A percentile compares a stretch with the other conserved stretches of the same genome.
Conservation (phyloP, 2,113 vertebrate species). For the Poicephalus gulielmi region DNA sequence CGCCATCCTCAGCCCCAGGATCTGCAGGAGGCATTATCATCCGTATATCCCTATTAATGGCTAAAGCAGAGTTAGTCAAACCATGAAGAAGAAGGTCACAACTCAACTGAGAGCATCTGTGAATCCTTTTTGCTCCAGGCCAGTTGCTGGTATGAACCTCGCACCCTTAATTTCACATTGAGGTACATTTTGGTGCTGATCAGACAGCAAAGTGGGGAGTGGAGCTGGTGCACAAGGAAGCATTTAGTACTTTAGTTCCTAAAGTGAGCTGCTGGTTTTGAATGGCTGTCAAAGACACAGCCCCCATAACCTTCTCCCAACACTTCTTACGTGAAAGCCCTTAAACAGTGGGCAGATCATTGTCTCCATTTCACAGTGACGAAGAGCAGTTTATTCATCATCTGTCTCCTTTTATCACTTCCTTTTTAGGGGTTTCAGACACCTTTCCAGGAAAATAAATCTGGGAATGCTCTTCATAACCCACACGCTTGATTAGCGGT, state of each 20-base stretch:
- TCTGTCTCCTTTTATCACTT: not conserved
- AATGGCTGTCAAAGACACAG: not conserved
- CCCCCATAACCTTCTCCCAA: not conserved
- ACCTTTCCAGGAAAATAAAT: not conserved
- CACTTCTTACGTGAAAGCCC: not conserved
- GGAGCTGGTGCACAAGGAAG: not conserved
- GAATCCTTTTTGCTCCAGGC: not conserved
- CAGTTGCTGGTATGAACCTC: accelerated
- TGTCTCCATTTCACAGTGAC: not conserved
- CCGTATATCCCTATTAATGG: not conserved
- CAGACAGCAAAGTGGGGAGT: not conserved
- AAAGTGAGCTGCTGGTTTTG: not conserved
- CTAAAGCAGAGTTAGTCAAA: not conserved
- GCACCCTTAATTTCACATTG: not conserved
- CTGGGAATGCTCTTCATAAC: not conserved
- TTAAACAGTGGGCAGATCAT: not conserved
- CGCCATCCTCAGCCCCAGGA: accelerated
- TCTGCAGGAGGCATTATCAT: not conserved
- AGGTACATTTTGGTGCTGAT: not conserved
- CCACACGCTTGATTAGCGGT: accelerated
- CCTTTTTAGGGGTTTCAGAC: not conserved
- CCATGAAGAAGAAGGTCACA: not conserved
- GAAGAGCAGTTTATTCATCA: not conserved
- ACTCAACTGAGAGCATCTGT: not conserved
- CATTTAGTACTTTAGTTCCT: not conserved